phyloP scores from a whole-genome alignment of 2,888 invertebrate species.

The Cryptus armator region DNA sequence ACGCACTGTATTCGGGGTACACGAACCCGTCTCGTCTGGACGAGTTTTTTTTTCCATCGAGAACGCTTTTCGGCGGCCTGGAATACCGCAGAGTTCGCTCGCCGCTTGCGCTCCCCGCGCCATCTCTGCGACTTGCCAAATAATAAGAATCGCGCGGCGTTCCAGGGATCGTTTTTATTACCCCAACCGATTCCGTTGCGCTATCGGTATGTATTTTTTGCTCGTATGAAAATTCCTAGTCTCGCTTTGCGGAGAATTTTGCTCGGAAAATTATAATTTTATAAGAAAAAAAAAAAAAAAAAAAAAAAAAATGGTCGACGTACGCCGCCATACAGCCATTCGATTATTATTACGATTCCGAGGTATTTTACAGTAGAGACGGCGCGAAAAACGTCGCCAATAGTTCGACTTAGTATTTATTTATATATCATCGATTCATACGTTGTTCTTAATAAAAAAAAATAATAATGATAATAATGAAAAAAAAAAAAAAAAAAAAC shows the following conservation, averaged over 20 bases:
- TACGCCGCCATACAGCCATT: not conserved
- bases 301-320: not conserved
- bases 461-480: not conserved
- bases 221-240: conserved; percentile 51
- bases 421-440: not conserved
- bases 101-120: conserved; percentile 18
- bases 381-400: not conserved
- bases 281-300: not conserved
- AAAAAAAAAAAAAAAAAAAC: too few species aligned
- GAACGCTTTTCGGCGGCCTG: conserved; percentile 34
- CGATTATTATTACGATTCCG: not conserved
- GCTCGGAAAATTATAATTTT: conserved; percentile 39
- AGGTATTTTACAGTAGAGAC: not conserved
- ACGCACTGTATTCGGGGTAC: conserved; percentile 45
- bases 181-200: not conserved
- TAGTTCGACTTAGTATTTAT: not conserved
- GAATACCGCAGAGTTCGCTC: conserved; percentile 30
- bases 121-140: conserved; percentile 46
- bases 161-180: conserved; percentile 1
- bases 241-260: conserved; percentile 52
- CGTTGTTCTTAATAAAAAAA: not conserved
- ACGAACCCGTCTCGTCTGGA: conserved; percentile 56
- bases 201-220: conserved; percentile 4
- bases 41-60: conserved; percentile 57
- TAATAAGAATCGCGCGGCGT: conserved; percentile 4